Evolutionary conservation across 1,140 invertebrate genomes (phyloP).

Genomic region (Condylostylus longicornis): DNA sequence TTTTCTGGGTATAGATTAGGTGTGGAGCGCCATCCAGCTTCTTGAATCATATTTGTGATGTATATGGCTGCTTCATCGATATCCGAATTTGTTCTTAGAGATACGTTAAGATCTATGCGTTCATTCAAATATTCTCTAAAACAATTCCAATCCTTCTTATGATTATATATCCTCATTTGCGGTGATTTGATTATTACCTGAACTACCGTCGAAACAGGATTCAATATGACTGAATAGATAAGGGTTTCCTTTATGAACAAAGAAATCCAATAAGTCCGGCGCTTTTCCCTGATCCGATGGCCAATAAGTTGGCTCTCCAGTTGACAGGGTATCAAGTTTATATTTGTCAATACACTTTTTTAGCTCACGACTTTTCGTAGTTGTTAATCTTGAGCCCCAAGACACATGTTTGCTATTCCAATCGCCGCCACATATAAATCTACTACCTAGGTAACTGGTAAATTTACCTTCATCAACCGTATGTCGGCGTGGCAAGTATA

Average conservation of each 20-base stretch:
- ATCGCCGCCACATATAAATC: too few species aligned
- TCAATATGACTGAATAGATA: not conserved
- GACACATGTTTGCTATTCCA: not conserved
- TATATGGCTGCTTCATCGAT: not conserved
- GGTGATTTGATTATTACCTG: not conserved
- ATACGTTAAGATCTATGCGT: not conserved
- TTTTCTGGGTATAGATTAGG: too few species aligned
- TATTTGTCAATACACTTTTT: not conserved
- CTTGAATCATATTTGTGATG: too few species aligned
- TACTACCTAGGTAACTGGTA: not conserved
- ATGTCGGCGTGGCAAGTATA: not conserved
- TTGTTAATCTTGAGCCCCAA: not conserved
- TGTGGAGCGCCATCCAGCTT: too few species aligned
- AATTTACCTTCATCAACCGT: not conserved
- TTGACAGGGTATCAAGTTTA: not conserved
- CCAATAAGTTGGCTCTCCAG: constrained; percentile 1
- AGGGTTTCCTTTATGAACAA: not conserved
- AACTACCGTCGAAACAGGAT: not conserved
- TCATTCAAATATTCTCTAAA: not conserved
- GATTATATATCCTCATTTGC: not conserved
- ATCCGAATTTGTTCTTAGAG: not conserved
- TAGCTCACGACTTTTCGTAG: not conserved
- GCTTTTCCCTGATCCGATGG: not conserved
- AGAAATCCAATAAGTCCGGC: not conserved
- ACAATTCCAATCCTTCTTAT: not conserved